These are phyloP conservation scores for Gerosis bhagava DNA, from an alignment of 2,888 invertebrate species.

Conservation along the genomic window DNA sequence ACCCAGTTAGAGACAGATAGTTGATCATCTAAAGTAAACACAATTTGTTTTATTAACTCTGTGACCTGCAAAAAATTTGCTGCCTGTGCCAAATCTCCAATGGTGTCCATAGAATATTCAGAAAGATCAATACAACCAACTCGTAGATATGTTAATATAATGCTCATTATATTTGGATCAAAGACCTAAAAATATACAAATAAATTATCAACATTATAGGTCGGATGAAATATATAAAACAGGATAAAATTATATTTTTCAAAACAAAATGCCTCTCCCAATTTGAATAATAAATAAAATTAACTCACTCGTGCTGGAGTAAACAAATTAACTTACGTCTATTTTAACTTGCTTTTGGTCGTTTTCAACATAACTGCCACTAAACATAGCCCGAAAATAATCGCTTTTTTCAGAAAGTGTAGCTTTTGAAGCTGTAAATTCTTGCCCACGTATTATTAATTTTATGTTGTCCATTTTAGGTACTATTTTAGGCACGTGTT, in stretches of 20 bases:
- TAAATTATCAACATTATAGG: too few species aligned
- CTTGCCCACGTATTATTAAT: slow-evolving; percentile 50
- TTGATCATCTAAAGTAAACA: slow-evolving; percentile 54
- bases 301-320: too few species aligned
- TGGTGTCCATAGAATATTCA: slow-evolving; percentile 46
- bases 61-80: slow-evolving; percentile 67
- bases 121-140: slow-evolving; percentile 59
- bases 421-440: slow-evolving; percentile 55
- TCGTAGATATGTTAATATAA: slow-evolving; percentile 61
- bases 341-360: slow-evolving; percentile 57
- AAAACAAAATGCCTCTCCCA: neutral
- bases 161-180: slow-evolving; percentile 59
- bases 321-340: slow-evolving; percentile 52
- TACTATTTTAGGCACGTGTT: neutral
- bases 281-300: too few species aligned
- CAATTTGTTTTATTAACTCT: slow-evolving; percentile 64
- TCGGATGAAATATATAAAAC: too few species aligned
- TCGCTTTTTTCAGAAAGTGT: slow-evolving; percentile 63
- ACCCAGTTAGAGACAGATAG: slow-evolving; percentile 56
- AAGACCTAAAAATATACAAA: slow-evolving; percentile 55
- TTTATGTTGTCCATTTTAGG: slow-evolving; percentile 49
- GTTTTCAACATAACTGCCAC: slow-evolving; percentile 66
- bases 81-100: slow-evolving; percentile 56
- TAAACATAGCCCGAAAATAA: slow-evolving; percentile 75
- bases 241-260: too few species aligned